phyloP scores from a whole-genome alignment of 92 coral and sea anemone genomes.

The Paramuricea clavata region DNA sequence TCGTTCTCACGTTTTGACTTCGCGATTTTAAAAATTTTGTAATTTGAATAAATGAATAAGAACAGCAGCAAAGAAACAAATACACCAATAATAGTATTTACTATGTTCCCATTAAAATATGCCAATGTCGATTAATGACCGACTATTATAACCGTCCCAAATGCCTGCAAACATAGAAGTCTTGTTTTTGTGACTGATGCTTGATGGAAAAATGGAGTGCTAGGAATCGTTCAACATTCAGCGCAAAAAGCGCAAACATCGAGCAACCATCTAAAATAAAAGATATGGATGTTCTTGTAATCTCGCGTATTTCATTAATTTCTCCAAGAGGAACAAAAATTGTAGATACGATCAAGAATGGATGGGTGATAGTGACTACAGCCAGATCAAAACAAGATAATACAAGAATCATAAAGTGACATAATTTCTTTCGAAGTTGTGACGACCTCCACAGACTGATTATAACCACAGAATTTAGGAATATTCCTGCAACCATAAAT shows the following conservation, averaged over 20 bases:
- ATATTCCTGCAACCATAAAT: not conserved
- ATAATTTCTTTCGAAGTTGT: not conserved
- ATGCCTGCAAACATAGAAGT: not conserved
- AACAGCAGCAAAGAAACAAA: too few species aligned
- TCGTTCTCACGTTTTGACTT: not conserved
- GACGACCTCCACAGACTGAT: slow-evolving; percentile 1
- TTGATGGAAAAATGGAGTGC: not conserved
- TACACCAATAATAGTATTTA: too few species aligned
- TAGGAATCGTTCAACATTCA: not conserved
- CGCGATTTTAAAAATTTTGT: too few species aligned
- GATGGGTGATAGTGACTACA: not conserved
- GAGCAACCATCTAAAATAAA: not conserved
- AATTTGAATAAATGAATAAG: too few species aligned
- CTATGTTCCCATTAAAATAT: too few species aligned
- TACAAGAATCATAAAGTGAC: not conserved
- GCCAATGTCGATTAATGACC: too few species aligned
- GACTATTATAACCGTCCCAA: not conserved
- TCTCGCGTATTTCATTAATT: not conserved
- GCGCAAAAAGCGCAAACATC: not conserved
- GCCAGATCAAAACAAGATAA: slow-evolving; percentile 1
- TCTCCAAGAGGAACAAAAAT: not conserved
- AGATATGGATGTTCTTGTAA: not conserved
- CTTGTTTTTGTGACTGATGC: not conserved
- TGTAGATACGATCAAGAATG: not conserved
- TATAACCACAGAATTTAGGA: not conserved